phyloP scores from a whole-genome alignment of 2,113 vertebrate species.

The Hucho hucho region DNA sequence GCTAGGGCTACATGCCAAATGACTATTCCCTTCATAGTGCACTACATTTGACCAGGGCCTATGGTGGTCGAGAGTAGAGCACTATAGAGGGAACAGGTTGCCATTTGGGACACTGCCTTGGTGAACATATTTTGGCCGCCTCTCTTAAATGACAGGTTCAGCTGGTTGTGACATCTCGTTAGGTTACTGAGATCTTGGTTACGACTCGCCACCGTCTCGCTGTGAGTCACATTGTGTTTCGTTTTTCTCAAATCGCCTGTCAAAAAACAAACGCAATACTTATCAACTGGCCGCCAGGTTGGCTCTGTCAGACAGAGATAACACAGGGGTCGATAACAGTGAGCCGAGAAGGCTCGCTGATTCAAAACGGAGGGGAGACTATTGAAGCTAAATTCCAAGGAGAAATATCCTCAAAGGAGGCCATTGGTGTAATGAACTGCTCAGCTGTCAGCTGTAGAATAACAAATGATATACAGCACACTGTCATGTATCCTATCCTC shows the following conservation, averaged over 20 bases:
- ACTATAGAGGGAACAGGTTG: too few relatives aligned
- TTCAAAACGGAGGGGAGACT: conserved; percentile 22
- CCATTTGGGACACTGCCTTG: too few relatives aligned
- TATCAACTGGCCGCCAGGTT: not conserved
- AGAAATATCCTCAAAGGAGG: conserved; percentile 9
- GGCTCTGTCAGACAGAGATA: conserved; percentile 7
- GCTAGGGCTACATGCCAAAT: too few relatives aligned
- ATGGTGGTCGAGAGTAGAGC: too few relatives aligned
- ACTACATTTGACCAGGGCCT: too few relatives aligned
- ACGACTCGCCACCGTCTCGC: not conserved
- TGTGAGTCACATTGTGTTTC: not conserved
- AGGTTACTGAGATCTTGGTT: not conserved
- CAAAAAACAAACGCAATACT: not conserved
- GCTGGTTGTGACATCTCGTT: not conserved
- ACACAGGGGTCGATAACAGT: not conserved
- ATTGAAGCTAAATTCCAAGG: conserved; percentile 14
- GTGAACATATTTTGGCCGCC: not conserved
- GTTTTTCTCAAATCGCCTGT: not conserved
- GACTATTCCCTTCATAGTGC: too few relatives aligned
- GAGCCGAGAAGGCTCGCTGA: too few relatives aligned
- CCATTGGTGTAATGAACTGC: conserved; percentile 6
- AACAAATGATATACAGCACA: not conserved
- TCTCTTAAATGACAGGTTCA: not conserved
- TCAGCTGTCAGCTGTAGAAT: conserved; percentile 3
- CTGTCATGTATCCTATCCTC: not conserved